phyloP scores from a whole-genome alignment of 2,888 invertebrate genomes.

The Apotomis capreana region DNA sequence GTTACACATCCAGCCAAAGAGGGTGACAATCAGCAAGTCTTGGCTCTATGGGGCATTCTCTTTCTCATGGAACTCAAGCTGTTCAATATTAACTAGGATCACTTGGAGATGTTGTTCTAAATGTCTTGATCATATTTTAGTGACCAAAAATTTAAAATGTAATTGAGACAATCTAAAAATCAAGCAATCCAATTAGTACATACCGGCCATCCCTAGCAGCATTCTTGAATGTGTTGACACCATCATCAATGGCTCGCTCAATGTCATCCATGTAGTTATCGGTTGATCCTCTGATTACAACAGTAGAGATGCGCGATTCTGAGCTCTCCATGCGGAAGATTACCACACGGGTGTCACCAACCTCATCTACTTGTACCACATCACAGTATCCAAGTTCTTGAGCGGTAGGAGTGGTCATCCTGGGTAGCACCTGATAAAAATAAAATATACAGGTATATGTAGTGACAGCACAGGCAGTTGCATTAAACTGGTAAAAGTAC shows the following conservation, averaged over 20 bases:
- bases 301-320: slow-evolving; percentile 95
- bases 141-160: too few relatives aligned
- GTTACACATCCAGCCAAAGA: too few relatives aligned
- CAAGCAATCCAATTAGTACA: slow-evolving; percentile 12
- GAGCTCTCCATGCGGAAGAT: slow-evolving; percentile 94
- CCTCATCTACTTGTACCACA: slow-evolving; percentile 93
- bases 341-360: slow-evolving; percentile 97
- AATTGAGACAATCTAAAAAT: too few relatives aligned
- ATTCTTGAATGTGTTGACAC: slow-evolving; percentile 98
- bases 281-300: slow-evolving; percentile 97
- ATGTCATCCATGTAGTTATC: slow-evolving; percentile 99
- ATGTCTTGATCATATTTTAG: too few relatives aligned
- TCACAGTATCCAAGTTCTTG: slow-evolving; percentile 97
- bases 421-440: slow-evolving; percentile 80
- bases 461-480: too few relatives aligned
- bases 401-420: slow-evolving; percentile 89
- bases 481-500: too few relatives aligned
- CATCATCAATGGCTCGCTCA: slow-evolving; percentile 99
- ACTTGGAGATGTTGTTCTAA: too few relatives aligned
- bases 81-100: too few relatives aligned
- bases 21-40: too few relatives aligned
- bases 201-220: slow-evolving; percentile 89
- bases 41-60: too few relatives aligned
- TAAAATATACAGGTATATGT: neutral
- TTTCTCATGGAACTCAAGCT: too few relatives aligned